These are phyloP conservation scores for Harpegnathos saltator DNA, from an alignment of 1,140 invertebrate species.

Conservation along the genomic window DNA sequence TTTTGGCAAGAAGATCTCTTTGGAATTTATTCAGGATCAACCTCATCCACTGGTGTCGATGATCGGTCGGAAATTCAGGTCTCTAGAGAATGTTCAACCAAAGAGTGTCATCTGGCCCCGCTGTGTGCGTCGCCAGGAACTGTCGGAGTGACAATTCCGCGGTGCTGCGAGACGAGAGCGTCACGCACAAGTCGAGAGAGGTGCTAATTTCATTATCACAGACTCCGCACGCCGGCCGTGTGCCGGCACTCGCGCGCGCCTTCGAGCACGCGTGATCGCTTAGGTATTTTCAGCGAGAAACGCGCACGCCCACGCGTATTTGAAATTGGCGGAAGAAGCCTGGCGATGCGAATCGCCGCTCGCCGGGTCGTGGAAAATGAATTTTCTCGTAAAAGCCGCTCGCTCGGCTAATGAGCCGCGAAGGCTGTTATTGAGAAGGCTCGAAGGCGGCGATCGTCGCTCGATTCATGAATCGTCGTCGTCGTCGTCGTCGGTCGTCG, in stretches of 20 bases:
- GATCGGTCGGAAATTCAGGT: too few species aligned
- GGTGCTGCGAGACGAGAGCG: background rate
- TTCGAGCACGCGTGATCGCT: background rate
- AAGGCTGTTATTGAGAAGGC: background rate
- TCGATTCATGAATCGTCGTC: too few species aligned
- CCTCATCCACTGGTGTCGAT: too few species aligned
- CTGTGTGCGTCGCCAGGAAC: constrained; percentile 19
- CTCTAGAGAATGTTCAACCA: too few species aligned
- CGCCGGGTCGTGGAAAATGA: background rate
- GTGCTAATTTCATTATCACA: constrained; percentile 66
- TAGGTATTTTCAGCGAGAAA: constrained; percentile 11
- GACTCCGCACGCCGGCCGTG: constrained; percentile 11
- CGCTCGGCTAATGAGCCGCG: background rate
- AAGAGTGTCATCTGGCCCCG: constrained; percentile 45
- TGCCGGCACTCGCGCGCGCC: background rate
- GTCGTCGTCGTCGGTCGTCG: too few species aligned
- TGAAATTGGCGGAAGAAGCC: background rate
- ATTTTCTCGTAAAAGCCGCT: background rate
- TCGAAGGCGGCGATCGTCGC: too few species aligned
- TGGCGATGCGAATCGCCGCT: background rate
- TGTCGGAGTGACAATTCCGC: constrained; percentile 37
- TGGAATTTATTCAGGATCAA: too few species aligned
- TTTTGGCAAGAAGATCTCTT: too few species aligned
- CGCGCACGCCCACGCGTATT: background rate
- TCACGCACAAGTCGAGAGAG: constrained; percentile 2